Evolutionary conservation across 2,797 vertebrate genomes (phyloP).

Genomic region (Geotrypetes seraphini): DNA sequence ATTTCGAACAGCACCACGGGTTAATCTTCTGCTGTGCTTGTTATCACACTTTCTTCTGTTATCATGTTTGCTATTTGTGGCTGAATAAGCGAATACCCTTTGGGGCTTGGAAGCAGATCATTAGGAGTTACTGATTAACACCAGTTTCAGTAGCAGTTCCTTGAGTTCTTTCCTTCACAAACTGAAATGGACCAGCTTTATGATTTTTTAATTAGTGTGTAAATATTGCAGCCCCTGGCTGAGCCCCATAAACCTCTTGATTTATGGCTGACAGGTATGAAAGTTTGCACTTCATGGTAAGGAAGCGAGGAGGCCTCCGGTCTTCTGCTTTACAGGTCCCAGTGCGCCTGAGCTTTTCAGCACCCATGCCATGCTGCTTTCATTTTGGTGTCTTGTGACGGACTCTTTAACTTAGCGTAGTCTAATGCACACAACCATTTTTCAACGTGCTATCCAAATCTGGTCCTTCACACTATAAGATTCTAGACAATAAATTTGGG

Average conservation of each 20-base stretch:
- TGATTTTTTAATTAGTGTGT: constrained; percentile 80
- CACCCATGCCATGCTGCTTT: background rate
- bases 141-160: constrained; percentile 44
- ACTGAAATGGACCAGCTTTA: constrained; percentile 53
- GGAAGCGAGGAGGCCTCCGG: constrained; percentile 28
- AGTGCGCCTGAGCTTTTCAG: background rate
- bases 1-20: too few relatives aligned
- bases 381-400: too few relatives aligned
- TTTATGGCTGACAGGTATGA: constrained; percentile 63
- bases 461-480: too few relatives aligned
- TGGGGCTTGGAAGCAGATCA: constrained; percentile 36
- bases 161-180: constrained; percentile 56
- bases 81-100: constrained; percentile 33
- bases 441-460: too few relatives aligned
- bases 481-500: too few relatives aligned
- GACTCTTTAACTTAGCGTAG: too few relatives aligned
- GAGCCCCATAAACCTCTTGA: constrained; percentile 68
- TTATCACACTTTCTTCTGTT: constrained; percentile 23
- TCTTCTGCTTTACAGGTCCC: too few relatives aligned
- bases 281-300: constrained; percentile 48
- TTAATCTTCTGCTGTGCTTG: too few relatives aligned
- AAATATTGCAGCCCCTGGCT: constrained; percentile 76
- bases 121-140: constrained; percentile 69
- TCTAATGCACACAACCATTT: too few relatives aligned
- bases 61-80: constrained; percentile 34